phyloP scores from a whole-genome alignment of 2,113 vertebrate species.

The Aptenodytes patagonicus region DNA sequence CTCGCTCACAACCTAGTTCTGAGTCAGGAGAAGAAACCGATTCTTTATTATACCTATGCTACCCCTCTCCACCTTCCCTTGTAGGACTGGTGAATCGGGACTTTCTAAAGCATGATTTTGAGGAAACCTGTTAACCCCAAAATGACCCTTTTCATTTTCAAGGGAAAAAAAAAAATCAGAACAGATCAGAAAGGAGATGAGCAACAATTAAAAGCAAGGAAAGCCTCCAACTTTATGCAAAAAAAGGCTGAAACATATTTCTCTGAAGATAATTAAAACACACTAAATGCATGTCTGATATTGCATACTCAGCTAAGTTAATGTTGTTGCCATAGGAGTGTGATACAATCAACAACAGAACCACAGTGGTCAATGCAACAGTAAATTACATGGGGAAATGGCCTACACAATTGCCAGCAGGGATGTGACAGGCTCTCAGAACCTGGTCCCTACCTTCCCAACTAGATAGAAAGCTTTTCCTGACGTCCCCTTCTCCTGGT shows the following conservation, averaged over 20 bases:
- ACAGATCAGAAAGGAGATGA: not conserved
- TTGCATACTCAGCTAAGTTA: not conserved
- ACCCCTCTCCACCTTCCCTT: not conserved
- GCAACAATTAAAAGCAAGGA: not conserved
- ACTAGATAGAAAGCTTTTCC: not conserved
- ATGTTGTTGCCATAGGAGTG: not conserved
- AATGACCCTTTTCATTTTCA: not conserved
- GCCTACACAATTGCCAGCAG: not conserved
- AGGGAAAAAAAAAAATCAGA: accelerated
- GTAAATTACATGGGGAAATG: accelerated
- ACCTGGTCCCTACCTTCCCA: not conserved
- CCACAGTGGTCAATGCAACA: not conserved
- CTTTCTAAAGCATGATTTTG: not conserved
- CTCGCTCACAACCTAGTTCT: not conserved
- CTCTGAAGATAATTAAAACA: not conserved
- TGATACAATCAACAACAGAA: not conserved
- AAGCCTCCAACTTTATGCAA: not conserved
- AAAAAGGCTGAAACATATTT: not conserved
- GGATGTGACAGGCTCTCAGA: not conserved
- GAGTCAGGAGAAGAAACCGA: not conserved
- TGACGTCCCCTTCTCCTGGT: accelerated
- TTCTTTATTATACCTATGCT: not conserved
- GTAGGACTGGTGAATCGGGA: not conserved
- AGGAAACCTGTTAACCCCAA: not conserved
- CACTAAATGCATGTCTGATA: not conserved